phyloP scores from a whole-genome alignment of 2,888 invertebrate genomes.

The Acleris emargana region DNA sequence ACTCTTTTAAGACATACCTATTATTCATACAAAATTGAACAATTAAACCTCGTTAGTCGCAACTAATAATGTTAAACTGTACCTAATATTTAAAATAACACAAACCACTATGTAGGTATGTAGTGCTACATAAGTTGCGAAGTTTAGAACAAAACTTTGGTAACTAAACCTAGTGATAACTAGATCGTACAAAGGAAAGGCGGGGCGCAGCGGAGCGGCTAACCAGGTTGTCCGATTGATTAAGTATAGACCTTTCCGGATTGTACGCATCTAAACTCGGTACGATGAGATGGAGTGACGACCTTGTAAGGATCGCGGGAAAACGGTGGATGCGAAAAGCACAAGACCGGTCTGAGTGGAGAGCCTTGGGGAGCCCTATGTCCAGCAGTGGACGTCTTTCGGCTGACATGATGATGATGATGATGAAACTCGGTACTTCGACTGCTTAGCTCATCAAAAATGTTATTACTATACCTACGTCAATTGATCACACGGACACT shows the following conservation, averaged over 20 bases:
- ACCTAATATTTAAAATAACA: too few relatives aligned
- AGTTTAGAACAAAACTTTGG: slow-evolving; percentile 7
- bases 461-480: background rate
- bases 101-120: background rate
- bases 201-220: background rate
- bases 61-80: too few relatives aligned
- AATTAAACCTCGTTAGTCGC: too few relatives aligned
- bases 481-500: background rate
- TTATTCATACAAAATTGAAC: too few relatives aligned
- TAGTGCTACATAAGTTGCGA: background rate
- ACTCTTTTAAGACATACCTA: too few relatives aligned
- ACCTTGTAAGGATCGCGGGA: too few relatives aligned
- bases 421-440: slow-evolving; percentile 8
- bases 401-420: too few relatives aligned
- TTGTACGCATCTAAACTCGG: slow-evolving; percentile 10
- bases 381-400: too few relatives aligned
- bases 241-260: slow-evolving; percentile 13
- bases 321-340: too few relatives aligned
- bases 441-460: background rate
- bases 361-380: too few relatives aligned
- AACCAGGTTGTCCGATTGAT: slow-evolving; percentile 27
- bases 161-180: slow-evolving; percentile 1
- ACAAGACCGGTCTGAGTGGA: too few relatives aligned
- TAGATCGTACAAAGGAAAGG: background rate
- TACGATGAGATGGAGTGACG: too few relatives aligned